Percentiles rank a stretch among this genome's conserved stretches.
Conservation (phyloP, 2,797 vertebrate genomes). For the Myotis planiceps region DNA sequence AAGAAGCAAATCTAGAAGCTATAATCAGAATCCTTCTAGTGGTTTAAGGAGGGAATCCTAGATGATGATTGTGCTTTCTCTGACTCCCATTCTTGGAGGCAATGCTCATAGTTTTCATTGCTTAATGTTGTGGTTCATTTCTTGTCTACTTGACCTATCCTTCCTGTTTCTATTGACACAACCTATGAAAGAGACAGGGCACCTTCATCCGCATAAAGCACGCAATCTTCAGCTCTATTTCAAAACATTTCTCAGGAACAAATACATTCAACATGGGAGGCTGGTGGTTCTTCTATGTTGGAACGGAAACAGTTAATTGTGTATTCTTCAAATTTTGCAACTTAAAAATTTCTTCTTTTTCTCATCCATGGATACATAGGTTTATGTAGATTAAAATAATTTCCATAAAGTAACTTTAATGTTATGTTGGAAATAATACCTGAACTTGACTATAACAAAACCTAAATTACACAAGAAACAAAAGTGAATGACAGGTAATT, state of each 20-base stretch:
- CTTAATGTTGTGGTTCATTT: background rate
- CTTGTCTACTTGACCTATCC: background rate
- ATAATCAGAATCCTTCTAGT: background rate
- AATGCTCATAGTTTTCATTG: slow-evolving; percentile 18
- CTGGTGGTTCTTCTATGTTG: background rate
- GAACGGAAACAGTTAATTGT: background rate
- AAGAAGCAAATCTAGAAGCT: slow-evolving; percentile 36
- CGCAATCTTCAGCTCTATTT: background rate
- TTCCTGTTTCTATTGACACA: slow-evolving; percentile 51
- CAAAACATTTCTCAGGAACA: background rate
- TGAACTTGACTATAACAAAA: slow-evolving; percentile 63
- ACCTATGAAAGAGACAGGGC: background rate
- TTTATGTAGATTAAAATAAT: slow-evolving; percentile 43
- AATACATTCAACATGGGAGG: background rate
- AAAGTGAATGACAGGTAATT: slow-evolving; percentile 72
- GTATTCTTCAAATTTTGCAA: background rate
- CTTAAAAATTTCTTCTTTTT: slow-evolving; percentile 24
- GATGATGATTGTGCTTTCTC: background rate
- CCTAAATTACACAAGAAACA: slow-evolving; percentile 64
- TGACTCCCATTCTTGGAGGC: background rate
- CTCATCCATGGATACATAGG: background rate
- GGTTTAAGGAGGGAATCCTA: slow-evolving; percentile 32
- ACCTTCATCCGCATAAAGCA: background rate
- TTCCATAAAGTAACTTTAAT: slow-evolving; percentile 44
- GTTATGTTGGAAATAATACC: slow-evolving; percentile 57